Evolutionary conservation across 2,113 vertebrate genomes (phyloP).

Genomic region (Pangasianodon hypophthalmus): DNA sequence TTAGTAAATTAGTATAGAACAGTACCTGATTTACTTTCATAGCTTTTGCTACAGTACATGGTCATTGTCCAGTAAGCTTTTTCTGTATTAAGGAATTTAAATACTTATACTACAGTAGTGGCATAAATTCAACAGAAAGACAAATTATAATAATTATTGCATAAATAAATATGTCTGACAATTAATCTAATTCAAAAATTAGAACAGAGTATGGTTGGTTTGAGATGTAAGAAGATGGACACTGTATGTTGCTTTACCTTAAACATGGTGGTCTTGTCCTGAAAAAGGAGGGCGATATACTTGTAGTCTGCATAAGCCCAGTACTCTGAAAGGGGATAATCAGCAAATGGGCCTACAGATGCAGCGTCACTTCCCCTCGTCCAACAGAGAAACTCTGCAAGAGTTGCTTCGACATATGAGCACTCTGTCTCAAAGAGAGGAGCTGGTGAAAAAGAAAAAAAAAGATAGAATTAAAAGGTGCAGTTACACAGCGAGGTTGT

Average conservation of each 20-base stretch:
- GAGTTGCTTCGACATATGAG: slow-evolving; percentile 79
- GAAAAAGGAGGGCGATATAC: slow-evolving; percentile 84
- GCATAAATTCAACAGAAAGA: not conserved
- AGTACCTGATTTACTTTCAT: not conserved
- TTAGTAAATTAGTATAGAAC: not conserved
- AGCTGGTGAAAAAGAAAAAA: slow-evolving; percentile 61
- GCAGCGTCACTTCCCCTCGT: slow-evolving; percentile 56
- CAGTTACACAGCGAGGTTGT: not conserved
- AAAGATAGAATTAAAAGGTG: not conserved
- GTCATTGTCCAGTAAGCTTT: not conserved
- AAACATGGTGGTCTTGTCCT: slow-evolving; percentile 82
- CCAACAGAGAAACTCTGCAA: slow-evolving; percentile 87
- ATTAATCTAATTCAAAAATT: not conserved
- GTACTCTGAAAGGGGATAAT: slow-evolving; percentile 76
- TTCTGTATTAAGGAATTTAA: not conserved
- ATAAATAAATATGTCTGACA: not conserved
- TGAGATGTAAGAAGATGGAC: not conserved
- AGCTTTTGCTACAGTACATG: not conserved
- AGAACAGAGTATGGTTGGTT: not conserved
- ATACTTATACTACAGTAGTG: not conserved
- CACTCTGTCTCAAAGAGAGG: slow-evolving; percentile 94
- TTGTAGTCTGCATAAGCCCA: slow-evolving; percentile 99
- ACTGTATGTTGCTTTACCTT: slow-evolving; percentile 75
- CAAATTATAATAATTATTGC: not conserved
- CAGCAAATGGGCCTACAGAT: slow-evolving; percentile 75